A percentile compares a stretch with the other conserved stretches of the same genome.
Conservation (phyloP, 2,888 invertebrate genomes). For the Stenurella melanura region DNA sequence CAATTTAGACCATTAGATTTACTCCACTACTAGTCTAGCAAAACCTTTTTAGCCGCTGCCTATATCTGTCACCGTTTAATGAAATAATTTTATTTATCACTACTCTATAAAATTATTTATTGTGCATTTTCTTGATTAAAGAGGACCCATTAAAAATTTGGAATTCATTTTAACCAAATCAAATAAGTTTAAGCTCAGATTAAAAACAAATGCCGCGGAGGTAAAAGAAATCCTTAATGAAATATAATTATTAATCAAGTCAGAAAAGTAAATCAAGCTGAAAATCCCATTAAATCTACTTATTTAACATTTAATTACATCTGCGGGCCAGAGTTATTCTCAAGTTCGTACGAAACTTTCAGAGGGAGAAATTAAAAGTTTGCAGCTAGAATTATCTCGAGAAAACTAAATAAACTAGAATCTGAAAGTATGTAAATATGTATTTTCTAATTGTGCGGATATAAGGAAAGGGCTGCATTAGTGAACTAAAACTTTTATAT, state of each 20-base stretch:
- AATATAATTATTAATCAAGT: constrained; percentile 2
- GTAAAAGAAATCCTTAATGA: constrained; percentile 7
- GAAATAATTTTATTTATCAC: no score
- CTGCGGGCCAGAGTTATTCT: constrained; percentile 2
- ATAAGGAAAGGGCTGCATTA: no score
- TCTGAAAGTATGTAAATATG: not conserved
- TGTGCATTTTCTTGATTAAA: no score
- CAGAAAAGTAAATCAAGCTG: constrained; percentile 28
- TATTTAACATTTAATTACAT: constrained; percentile 26
- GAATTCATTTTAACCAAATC: not conserved
- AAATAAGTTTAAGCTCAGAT: not conserved
- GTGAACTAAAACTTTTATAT: no score
- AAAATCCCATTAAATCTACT: constrained; percentile 18
- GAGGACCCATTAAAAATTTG: not conserved
- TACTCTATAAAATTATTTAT: no score
- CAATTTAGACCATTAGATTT: no score
- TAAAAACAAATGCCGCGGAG: not conserved
- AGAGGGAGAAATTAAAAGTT: constrained; percentile 4
- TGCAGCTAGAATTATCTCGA: not conserved
- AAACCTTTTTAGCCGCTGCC: no score
- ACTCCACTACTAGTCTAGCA: no score
- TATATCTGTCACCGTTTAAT: no score
- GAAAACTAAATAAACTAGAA: not conserved
- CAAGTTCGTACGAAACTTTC: not conserved
- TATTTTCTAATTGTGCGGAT: not conserved